A percentile compares a stretch with the other conserved stretches of the same genome.
Conservation (phyloP, 2,888 invertebrate genomes). For the Slavum lentiscoides region DNA sequence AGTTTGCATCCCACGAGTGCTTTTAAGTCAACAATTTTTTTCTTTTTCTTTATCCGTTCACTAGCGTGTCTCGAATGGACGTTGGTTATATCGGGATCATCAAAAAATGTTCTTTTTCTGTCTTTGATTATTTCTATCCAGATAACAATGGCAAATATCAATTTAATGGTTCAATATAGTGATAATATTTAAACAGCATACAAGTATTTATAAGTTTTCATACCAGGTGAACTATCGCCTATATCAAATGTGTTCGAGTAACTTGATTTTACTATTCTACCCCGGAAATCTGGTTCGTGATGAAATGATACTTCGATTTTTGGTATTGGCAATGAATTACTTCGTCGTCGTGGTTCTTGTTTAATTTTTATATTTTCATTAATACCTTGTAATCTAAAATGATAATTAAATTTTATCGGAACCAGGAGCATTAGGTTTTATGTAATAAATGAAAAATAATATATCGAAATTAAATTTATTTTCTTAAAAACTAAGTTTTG, state of each 20-base stretch:
- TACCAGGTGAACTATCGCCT: conserved; percentile 44
- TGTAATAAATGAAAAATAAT: no score
- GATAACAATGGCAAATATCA: neutral
- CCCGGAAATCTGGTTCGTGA: conserved; percentile 69
- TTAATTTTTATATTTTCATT: conserved; percentile 79
- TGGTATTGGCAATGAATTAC: conserved; percentile 90
- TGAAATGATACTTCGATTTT: conserved; percentile 88
- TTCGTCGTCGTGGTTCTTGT: conserved; percentile 80
- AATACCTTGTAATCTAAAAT: conserved; percentile 77
- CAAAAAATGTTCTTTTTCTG: conserved; percentile 45
- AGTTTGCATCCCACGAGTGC: conserved; percentile 91
- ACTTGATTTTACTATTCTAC: conserved; percentile 40
- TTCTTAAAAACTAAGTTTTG: neutral
- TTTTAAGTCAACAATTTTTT: conserved; percentile 89
- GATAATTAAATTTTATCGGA: neutral
- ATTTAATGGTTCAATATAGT: neutral
- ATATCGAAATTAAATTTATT: no score
- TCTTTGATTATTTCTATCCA: conserved; percentile 37
- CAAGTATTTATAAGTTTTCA: neutral
- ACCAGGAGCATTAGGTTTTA: no score
- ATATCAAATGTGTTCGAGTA: conserved; percentile 26
- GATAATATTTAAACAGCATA: no score
- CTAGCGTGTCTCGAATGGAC: conserved; percentile 67
- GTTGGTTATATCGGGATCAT: conserved; percentile 31
- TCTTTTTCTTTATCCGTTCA: conserved; percentile 80